These are phyloP conservation scores for Danio choprae DNA, from an alignment of 2,797 vertebrate species.

Conservation along the genomic window DNA sequence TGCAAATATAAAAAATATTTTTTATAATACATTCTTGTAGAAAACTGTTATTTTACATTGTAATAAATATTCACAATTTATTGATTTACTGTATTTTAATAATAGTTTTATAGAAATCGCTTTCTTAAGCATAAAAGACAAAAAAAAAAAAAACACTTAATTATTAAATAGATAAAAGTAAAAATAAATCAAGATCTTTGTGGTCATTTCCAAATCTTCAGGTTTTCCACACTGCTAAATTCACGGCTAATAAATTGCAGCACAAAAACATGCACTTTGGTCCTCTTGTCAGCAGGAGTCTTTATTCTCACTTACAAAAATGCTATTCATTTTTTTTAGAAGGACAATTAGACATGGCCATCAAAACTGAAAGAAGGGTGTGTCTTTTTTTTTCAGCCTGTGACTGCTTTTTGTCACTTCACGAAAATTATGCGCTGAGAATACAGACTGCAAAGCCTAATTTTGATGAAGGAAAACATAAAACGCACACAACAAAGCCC, in stretches of 20 bases:
- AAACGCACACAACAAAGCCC: conserved; percentile 64
- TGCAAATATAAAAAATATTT: too few relatives aligned
- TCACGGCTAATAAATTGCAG: conserved; percentile 57
- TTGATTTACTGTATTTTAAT: not conserved
- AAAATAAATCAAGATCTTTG: not conserved
- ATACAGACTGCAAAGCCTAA: conserved; percentile 68
- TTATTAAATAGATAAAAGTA: not conserved
- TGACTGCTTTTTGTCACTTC: conserved; percentile 65
- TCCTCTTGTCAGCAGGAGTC: conserved; percentile 70
- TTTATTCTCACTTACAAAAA: conserved; percentile 71
- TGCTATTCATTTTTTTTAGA: conserved; percentile 75
- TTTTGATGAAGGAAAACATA: conserved; percentile 59
- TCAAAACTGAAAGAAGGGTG: conserved; percentile 68
- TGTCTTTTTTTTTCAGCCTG: conserved; percentile 61
- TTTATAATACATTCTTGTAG: too few relatives aligned
- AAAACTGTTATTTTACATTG: too few relatives aligned
- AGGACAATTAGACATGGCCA: conserved; percentile 79
- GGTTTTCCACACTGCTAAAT: conserved; percentile 24
- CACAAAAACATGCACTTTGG: conserved; percentile 71
- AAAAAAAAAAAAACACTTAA: not conserved
- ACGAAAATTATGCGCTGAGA: conserved; percentile 69
- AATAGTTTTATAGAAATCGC: too few relatives aligned
- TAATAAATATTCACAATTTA: not conserved
- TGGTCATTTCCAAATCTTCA: too few relatives aligned
- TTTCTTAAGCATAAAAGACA: not conserved